Base-by-base conservation (phyloP, 2,113 vertebrate genomes). In the Oenanthe melanoleuca region DNA sequence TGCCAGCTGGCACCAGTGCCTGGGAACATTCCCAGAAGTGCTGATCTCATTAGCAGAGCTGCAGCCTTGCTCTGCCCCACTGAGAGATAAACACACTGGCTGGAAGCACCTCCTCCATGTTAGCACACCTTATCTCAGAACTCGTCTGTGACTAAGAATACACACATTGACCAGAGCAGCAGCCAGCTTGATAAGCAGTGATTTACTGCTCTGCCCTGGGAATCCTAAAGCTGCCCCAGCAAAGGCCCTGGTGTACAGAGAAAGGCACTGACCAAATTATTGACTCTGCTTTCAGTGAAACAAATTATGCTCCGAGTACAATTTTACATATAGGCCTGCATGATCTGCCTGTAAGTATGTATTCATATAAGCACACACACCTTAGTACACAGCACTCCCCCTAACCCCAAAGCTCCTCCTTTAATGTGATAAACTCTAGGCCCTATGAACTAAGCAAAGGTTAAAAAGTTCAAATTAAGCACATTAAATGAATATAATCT, bases 11-110 rank as follows among this genome's bases (percentile, higher is more conserved):
- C 92, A 85, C 34, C 88, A 59, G 70, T 15, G 79, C 61, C 71
- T 88, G 81, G 88, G 90, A 96, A 88, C 53, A 37, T 75, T 88
- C 85, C 83, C 93, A 93, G 77, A 84, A 86, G 66, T 53, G 33
- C 85, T 89, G 90, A 93, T 89, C 79, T 92, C 95, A 94, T 94
- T 65, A 92, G 56, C 15, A 67, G 18, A 83, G 91, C 93, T 78
- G 92, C 3, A 93, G 77, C 83, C 80, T 84, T 61, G 70, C 70
- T 82, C 87, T 67, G n/a, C 28, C 84, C 78, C 57, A 70, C n/a
- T 4, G 37, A 2, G 52, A 92, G 83, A 88, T 42, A 91, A 89
- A 25, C 50, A 73, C 60, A 24, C 33, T 40, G 20, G 50, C 67
- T 80, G 78, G 77, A 96, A 70, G 34, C 64, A 73, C 42, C 64